Base-by-base conservation (phyloP, 2,113 vertebrate genomes). In the Sceloporus tristichus region DNA sequence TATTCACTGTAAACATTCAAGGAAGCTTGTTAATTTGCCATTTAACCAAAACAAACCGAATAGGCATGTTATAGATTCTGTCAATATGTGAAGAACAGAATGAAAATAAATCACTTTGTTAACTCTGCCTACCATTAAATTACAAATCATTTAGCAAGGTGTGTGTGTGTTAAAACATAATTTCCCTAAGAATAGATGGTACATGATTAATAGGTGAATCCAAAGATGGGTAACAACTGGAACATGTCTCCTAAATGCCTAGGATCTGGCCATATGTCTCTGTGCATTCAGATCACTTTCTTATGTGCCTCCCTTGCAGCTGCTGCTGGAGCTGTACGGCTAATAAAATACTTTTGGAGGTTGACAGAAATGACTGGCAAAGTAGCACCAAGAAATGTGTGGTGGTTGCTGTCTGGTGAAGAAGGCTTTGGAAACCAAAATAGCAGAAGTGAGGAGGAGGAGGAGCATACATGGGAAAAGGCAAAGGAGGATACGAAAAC, bases 21-120 rank as follows among this genome's bases (percentile, higher is more conserved):
- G 86, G 79, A 40, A 91, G 87, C 78, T 90, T 88, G 90, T 86
- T 94, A 93, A 94, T 94, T 94, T 93, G 88, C 93, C 92, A 94
- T 71, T 80, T 79, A 94, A 83, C 34, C 91, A 92, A 94, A 94
- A 90, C 87, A 91, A 94, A 94, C 91, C 85, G 89, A 94, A 93
- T 84, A 88, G 94, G 92, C 82, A 87, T 89, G 84, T 78, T 91
- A 91, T 79, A 90, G 91, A 89, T 92, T 29, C 71, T 88, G 90
- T 91, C 87, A 94, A 95, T 75, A 71, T 82, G 77, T 93, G 88
- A 85, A 86, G 89, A 94, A 92, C 9, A 93, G 82, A 91, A 87
- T 88, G 84, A 89, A 91, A 79, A 89, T 95, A 93, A 93, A 93
- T 94, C 91, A 91, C 9, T 78, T 86, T 34, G 84, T 92, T 86